Base-by-base conservation (phyloP, 92 coral and sea anemone genomes). In the Muricea muricata region DNA sequence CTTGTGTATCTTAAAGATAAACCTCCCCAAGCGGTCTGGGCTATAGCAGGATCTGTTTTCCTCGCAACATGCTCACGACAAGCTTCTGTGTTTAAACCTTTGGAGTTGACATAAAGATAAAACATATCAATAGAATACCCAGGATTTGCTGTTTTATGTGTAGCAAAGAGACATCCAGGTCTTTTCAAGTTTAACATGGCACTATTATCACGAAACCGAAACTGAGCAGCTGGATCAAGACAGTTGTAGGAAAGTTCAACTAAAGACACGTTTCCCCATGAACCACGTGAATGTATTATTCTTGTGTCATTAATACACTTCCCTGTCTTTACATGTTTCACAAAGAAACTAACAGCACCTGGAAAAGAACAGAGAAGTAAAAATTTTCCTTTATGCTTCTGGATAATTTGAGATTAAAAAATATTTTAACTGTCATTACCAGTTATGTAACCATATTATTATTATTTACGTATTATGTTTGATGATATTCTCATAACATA, bases 221-320 rank as follows among this genome's bases (percentile, higher is more conserved):
- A 71, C 78, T 71, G 78, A 40, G 78, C 78, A 71, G 28, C 78
- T n/a, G 55, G 18, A 40, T 71, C 55, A 20, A 37, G 29, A 39
- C 78, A 71, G 29, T n/a, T 32, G 39, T 71, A 20, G 29, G 28
- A 25, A 42, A 71, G 34, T n/a, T 40, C 54, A 1, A 71, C 50
- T 40, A 40, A 40, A 71, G 47, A 39, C 20, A 71, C 2, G 28
- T 26, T 20, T 34, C 75, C 75, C 75, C 75, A 68, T 6, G 5
- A 2, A n/a, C n/a, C 24, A 4, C 24, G 3, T n/a, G n/a, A n/a
- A 23, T 52, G 60, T 52, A 52, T 52, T 52, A 2, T 18, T 6
- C 24, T 20, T 52, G 60, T 52, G 60, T 9, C 60, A 52, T 52
- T 18, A 1, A 52, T 52, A 52, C 60, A 52, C 60, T 9, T 52